phyloP scores from a whole-genome alignment of 1,140 invertebrate species.

The Pseudomyrmex pallidus region DNA sequence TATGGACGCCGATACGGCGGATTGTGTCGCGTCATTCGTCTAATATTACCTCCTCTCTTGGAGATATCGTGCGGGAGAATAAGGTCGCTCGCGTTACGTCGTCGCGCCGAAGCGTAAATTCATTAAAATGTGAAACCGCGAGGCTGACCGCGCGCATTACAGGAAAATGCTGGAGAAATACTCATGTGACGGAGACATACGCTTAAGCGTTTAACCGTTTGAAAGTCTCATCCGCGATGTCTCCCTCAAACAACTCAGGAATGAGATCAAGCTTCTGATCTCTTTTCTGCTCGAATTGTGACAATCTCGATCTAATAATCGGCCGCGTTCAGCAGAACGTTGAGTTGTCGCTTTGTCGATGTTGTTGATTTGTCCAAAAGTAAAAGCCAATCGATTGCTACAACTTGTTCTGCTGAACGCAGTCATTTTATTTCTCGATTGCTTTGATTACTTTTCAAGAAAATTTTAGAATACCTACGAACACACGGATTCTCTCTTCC shows the following conservation, averaged over 20 bases:
- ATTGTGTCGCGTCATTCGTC: conserved; percentile 51
- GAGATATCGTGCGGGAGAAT: conserved; percentile 26
- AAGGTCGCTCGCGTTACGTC: conserved; percentile 41
- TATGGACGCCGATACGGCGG: conserved; percentile 6
- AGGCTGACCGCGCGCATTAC: conserved; percentile 58
- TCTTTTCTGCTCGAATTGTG: too few species aligned
- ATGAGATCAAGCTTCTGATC: neutral
- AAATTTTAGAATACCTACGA: too few species aligned
- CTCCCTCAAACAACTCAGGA: conserved; percentile 1
- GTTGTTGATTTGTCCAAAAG: too few species aligned
- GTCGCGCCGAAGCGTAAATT: conserved; percentile 55
- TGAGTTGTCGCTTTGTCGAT: too few species aligned
- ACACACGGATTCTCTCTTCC: too few species aligned
- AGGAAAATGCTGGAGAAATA: conserved; percentile 1
- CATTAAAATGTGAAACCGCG: conserved; percentile 60
- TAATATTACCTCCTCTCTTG: conserved; percentile 22
- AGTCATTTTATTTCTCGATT: too few species aligned
- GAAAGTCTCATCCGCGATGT: neutral
- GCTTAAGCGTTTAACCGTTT: neutral
- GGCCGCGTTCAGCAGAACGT: too few species aligned
- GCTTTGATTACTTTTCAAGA: too few species aligned
- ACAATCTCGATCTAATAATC: too few species aligned
- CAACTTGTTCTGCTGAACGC: too few species aligned
- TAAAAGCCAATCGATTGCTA: too few species aligned
- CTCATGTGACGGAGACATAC: neutral